Percentiles rank a stretch among this genome's conserved stretches.
Conservation (phyloP, 1,140 invertebrate genomes). For the Rhopalosiphum padi region DNA sequence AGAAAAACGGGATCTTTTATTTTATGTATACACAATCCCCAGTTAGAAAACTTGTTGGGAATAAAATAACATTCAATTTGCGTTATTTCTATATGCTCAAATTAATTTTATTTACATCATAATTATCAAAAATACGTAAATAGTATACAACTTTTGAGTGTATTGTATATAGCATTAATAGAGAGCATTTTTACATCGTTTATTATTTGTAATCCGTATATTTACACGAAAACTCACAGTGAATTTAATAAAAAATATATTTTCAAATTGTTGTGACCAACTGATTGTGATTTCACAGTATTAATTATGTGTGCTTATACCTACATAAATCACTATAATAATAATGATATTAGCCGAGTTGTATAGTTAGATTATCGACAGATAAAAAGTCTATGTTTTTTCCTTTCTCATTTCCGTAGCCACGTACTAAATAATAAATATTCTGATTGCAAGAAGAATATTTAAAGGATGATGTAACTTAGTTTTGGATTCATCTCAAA, state of each 20-base stretch:
- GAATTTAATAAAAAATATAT: not conserved
- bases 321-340: not conserved
- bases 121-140: not conserved
- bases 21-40: no score
- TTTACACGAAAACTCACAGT: not conserved
- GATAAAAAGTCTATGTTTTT: not conserved
- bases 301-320: not conserved
- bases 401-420: not conserved
- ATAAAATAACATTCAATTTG: not conserved
- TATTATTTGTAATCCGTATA: no score
- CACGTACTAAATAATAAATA: not conserved
- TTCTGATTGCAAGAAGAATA: not conserved
- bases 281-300: not conserved
- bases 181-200: not conserved
- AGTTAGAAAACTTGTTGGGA: no score
- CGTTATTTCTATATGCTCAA: not conserved
- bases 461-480: not conserved
- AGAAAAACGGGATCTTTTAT: no score
- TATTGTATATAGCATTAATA: not conserved
- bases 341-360: not conserved
- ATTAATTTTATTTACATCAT: not conserved
- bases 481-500: not conserved
- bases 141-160: no score
- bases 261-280: not conserved
- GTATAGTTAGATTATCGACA: not conserved